Evolutionary conservation across 2,113 vertebrate species (phyloP), one percentile per base, ranked within the genome.

Genomic region (Menidia beryllina): DNA sequence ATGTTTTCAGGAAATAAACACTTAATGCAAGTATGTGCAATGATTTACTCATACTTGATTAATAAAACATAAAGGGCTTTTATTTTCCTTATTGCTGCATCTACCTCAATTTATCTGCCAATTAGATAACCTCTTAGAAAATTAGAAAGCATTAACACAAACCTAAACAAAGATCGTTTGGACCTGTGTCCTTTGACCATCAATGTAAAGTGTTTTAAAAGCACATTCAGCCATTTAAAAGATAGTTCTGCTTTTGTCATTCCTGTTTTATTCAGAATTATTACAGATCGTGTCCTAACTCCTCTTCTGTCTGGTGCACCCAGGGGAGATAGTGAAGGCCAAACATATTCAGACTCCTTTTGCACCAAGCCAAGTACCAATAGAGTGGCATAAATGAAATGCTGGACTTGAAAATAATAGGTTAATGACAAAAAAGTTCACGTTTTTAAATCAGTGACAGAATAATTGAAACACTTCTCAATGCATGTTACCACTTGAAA

Each of bases 21-120:
- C n/a, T n/a, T n/a, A n/a, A n/a, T n/a, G n/a, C n/a, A n/a, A n/a
- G n/a, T n/a, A n/a, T n/a, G n/a, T n/a, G n/a, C n/a, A n/a, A n/a
- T n/a, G n/a, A n/a, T n/a, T n/a, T n/a, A n/a, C n/a, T n/a, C n/a
- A n/a, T n/a, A n/a, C n/a, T n/a, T n/a, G n/a, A n/a, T n/a, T n/a
- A n/a, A n/a, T n/a, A n/a, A n/a, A n/a, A n/a, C n/a, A n/a, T n/a
- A 52, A 52, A 26, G 7, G 7, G 14, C 50, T 49, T 23, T 13
- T n/a, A n/a, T n/a, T 25, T 24, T 26, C 17, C 17, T 45, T 17
- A 45, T 19, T 45, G 17, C 41, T 45, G 17, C 17, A 45, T 19
- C n/a, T 7, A 45, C 41, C 41, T n/a, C 41, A 45, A 19, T 45
- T 19, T 45, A 15, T 57, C 47, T 10, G 61, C 50, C 24, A 71